Evolutionary conservation across 1,140 invertebrate genomes (phyloP).

Genomic region (Cylas formicarius): DNA sequence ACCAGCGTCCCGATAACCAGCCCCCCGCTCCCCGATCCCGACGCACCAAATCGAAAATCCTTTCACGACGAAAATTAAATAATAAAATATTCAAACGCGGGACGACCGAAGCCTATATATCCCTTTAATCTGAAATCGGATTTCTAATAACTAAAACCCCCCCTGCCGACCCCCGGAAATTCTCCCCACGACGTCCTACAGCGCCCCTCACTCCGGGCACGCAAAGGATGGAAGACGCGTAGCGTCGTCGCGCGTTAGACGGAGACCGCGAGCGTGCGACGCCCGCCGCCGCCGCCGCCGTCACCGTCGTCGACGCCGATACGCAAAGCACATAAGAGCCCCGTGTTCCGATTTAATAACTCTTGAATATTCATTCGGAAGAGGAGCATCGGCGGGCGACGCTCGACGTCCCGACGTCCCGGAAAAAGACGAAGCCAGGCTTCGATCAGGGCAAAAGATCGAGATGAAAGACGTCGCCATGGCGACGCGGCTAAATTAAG

Average conservation of each 20-base stretch:
- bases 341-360: constrained; percentile 37
- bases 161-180: constrained; percentile 9
- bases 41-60: too few relatives aligned
- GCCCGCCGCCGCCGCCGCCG: too few relatives aligned
- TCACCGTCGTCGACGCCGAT: too few relatives aligned
- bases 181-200: neutral
- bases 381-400: constrained; percentile 17
- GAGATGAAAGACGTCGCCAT: constrained; percentile 32
- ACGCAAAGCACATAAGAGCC: constrained; percentile 22
- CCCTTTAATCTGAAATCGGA: constrained; percentile 24
- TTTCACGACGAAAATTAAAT: constrained; percentile 24
- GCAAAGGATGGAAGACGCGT: constrained; percentile 2
- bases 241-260: too few relatives aligned
- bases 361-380: constrained; percentile 39
- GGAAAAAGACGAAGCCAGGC: constrained; percentile 27
- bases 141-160: constrained; percentile 23
- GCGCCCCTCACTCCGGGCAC: neutral
- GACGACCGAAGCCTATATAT: constrained; percentile 24
- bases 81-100: constrained; percentile 25
- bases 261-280: too few relatives aligned
- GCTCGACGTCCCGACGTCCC: constrained; percentile 11
- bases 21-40: too few relatives aligned
- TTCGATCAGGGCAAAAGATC: constrained; percentile 23
- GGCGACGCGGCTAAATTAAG: constrained; percentile 37
- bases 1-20: too few relatives aligned